Evolutionary conservation across 2,797 vertebrate genomes (phyloP), one percentile per base, ranked within the genome.

Genomic region (Pyrocephalus nanus): DNA sequence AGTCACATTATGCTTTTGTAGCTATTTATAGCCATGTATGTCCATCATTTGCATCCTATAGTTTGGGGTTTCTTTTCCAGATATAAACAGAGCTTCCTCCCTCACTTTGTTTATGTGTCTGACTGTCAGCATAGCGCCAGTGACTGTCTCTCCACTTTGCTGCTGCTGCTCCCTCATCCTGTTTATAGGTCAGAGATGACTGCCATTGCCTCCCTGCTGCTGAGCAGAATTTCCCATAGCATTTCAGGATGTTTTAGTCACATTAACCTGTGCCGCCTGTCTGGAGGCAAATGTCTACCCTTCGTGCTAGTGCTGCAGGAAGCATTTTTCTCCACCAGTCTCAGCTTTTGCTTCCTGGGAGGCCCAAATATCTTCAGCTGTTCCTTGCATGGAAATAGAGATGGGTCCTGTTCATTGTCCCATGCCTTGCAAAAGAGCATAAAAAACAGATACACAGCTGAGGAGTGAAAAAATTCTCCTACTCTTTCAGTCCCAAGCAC

Each of bases 111-210:
- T 97, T 97, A 95, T 95, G 74, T 7, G 88, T 97, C 97, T 97
- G 96, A 93, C 94, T 92, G 95, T 97, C 97, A 96, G 65, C 30
- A 20, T 22, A 96, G 97, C 65, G 84, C 97, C 97, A 94, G 96
- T 4, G 29, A 27, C 97, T 92, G 96, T 95, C 77, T 55, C 96
- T 88, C 20, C 3, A 11, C 95, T 96, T 78, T 86, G 85, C 93
- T 93, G 78, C 94, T 47, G 61, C 95, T 97, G 96, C 94, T 95
- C 96, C 95, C 91, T 97, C 96, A 97, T 98, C 97, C 97, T 98
- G 98, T 98, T 98, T 98, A 97, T 95, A 95, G 92, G 95, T 89
- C 95, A 90, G 30, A 6, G 2, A 91, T 10, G 40, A 94, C 88
- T 90, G 66, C 84, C 91, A 43, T 11, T 9, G 83, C 86, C 36